Base-by-base conservation (phyloP, 2,888 invertebrate species). In the Agriotes lineatus region DNA sequence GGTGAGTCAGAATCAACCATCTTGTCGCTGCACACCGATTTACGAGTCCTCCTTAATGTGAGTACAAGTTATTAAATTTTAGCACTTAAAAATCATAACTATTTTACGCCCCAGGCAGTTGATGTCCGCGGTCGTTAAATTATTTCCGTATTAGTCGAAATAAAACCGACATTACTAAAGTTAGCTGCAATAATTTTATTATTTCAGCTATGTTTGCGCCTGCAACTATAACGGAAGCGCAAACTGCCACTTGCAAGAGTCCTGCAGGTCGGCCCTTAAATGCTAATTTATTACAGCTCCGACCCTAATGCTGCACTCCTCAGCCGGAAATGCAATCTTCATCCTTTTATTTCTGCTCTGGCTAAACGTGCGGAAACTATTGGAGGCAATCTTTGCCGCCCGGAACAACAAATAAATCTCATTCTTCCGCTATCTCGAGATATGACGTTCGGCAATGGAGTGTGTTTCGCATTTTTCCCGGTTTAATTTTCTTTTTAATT, bases 81-180 rank as follows among this genome's bases (percentile, higher is more conserved):
- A n/a, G n/a, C n/a, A n/a, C n/a, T n/a, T n/a, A n/a, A n/a, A n/a
- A n/a, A n/a, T n/a, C n/a, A n/a, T n/a, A n/a, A n/a, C 50, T 50
- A 25, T 30, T 50, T 50, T 50, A 50, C 18, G 16, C 50, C 25
- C 19, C 50, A 30, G 16, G 50, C 50, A 25, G 18, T 50, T 50
- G 44, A 16, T 30, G 14, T 30, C 50, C 25, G 10, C 25, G 20
- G 22, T 35, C 30, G 30, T 64, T 44, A 57, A 39, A 64, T 57
- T 45, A 64, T 64, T 64, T 64, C 44, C 64, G 57, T 64, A 57
- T 64, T 64, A 39, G 44, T 30, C 18, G 56, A 22, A 19, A 44
- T 64, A 64, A 56, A 64, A 52, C 57, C 44, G 33, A 56, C 37
- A 64, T 64, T 64, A 44, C 42, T 30, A 33, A 64, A 64, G 42